Base-by-base conservation (phyloP, 1,140 invertebrate genomes). In the Carposina sasakii region DNA sequence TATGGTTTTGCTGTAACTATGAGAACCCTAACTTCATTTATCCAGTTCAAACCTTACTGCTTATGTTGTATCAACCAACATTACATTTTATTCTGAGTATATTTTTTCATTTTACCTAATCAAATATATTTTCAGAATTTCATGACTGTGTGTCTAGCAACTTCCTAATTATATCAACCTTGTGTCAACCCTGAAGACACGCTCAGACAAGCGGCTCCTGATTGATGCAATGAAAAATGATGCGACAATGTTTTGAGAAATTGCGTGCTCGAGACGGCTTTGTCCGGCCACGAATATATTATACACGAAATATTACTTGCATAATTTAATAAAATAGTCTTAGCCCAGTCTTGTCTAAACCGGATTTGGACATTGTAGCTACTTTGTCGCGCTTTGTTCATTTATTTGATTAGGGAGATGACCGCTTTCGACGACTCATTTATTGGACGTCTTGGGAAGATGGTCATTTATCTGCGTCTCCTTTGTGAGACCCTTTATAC, bases 141-240 rank as follows among this genome's bases (percentile, higher is more conserved):
- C n/a, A n/a, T n/a, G n/a, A n/a, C n/a, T n/a, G 4, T 8, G 19
- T 39, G 31, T 43, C 36, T 48, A 24, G 31, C 51, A 24, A 15
- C 12, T 33, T 46, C 3, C 9, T 10, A 19, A 26, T 4, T 15
- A 31, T 52, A 61, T 8, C 67, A 79, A 19, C 73, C 73, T 67
- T 75, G 50, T 57, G 28, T 23, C 20, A 9, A 1, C 33, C 8
- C 41, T 22, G 34, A 54, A 52, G 51, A 47, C 43, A 46, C 43
- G 46, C 66, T 57, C 48, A 60, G 52, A 63, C 62, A 72, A 71
- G 65, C 62, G 51, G 48, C 53, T n/a, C n/a, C 68, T 77, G 79
- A 79, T 83, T 81, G 79, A 81, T 63, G 73, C 70, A 71, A 76
- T 78, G 74, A 83, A 73, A 77, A 81, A 83, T 79, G 79, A 81